These are phyloP conservation scores for Cheilosia vernalis DNA, from an alignment of 2,888 invertebrate genomes.

Conservation along the genomic window DNA sequence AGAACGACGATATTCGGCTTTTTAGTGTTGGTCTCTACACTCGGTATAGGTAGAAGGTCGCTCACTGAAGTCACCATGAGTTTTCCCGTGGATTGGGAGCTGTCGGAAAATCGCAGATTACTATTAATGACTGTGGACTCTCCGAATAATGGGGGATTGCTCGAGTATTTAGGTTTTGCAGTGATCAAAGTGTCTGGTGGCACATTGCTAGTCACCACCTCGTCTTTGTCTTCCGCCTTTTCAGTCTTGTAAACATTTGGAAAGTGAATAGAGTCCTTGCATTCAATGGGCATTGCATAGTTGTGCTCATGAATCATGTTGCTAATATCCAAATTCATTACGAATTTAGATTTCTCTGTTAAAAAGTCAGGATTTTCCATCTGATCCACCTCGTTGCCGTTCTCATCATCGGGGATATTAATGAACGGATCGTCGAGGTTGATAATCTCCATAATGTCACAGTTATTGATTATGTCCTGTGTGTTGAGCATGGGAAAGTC, in stretches of 20 bases:
- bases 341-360: not conserved
- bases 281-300: conserved; percentile 79
- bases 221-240: conserved; percentile 78
- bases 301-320: conserved; percentile 80
- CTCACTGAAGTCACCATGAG: conserved; percentile 71
- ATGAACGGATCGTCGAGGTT: conserved; percentile 83
- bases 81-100: conserved; percentile 74
- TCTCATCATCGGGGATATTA: conserved; percentile 82
- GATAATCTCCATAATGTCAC: conserved; percentile 83
- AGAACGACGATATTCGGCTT: conserved; percentile 83
- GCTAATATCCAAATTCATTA: conserved; percentile 6
- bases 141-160: conserved; percentile 3
- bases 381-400: conserved; percentile 55
- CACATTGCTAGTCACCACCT: conserved; percentile 38
- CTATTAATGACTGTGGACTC: conserved; percentile 42
- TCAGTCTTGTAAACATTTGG: conserved; percentile 80
- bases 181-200: conserved; percentile 53
- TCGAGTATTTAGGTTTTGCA: conserved; percentile 46
- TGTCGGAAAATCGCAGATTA: conserved; percentile 28
- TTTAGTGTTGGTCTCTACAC: conserved; percentile 35
- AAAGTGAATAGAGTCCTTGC: conserved; percentile 80
- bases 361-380: conserved; percentile 43
- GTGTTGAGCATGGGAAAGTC: conserved; percentile 81
- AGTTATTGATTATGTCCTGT: conserved; percentile 82
- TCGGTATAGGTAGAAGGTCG: conserved; percentile 57